phyloP scores from a whole-genome alignment of 2,113 vertebrate genomes.

The Polyodon spathula region DNA sequence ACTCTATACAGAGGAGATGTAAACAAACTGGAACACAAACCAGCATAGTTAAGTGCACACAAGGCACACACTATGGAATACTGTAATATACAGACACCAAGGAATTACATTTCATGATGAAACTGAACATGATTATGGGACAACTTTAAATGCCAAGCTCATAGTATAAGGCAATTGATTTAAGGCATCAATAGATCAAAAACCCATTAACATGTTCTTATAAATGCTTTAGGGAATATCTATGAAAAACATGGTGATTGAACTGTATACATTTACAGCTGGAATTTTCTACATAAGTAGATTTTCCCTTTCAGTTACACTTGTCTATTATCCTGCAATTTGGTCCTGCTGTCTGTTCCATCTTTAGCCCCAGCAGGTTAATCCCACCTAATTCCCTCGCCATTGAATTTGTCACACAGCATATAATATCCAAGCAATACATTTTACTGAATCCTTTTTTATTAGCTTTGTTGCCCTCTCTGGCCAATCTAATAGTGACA shows the following conservation, averaged over 20 bases:
- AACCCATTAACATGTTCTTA: background rate
- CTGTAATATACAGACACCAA: too few species aligned
- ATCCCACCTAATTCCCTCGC: slow-evolving; percentile 65
- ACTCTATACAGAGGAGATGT: too few species aligned
- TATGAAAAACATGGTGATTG: background rate
- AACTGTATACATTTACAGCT: background rate
- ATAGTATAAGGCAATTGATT: too few species aligned
- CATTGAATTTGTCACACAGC: slow-evolving; percentile 55
- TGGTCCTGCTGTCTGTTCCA: slow-evolving; percentile 51
- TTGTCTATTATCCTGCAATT: slow-evolving; percentile 55
- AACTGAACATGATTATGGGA: too few species aligned
- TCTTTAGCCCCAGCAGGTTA: slow-evolving; percentile 63
- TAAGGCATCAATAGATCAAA: too few species aligned
- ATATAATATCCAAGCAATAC: slow-evolving; percentile 62
- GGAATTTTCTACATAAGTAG: slow-evolving; percentile 3
- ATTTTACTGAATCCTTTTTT: slow-evolving; percentile 67
- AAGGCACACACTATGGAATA: too few species aligned
- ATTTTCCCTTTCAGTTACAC: slow-evolving; percentile 35
- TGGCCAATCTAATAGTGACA: slow-evolving; percentile 59
- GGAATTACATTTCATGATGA: too few species aligned
- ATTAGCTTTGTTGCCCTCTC: slow-evolving; percentile 67
- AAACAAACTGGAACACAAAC: too few species aligned
- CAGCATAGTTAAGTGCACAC: too few species aligned
- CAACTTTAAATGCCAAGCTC: too few species aligned
- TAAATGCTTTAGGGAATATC: background rate